A percentile compares a stretch with the other conserved stretches of the same genome.
These are phyloP conservation scores for Hypothenemus hampei DNA, from an alignment of 1,140 invertebrate genomes.

Conservation along the genomic window DNA sequence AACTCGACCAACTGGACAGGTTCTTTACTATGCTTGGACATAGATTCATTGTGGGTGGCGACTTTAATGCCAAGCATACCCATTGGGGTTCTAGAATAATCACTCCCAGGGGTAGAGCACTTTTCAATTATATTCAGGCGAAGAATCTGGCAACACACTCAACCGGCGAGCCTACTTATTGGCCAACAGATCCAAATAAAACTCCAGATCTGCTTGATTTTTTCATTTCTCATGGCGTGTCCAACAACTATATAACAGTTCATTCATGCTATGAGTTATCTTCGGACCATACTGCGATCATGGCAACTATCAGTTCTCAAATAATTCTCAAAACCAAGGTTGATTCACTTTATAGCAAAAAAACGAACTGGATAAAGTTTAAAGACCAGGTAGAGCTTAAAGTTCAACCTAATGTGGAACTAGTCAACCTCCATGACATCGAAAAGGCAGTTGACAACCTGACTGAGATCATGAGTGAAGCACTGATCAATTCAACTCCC, in stretches of 20 bases:
- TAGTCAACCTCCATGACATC: neutral
- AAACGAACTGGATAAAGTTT: neutral
- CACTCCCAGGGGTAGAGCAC: slow-evolving; percentile 36
- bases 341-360: neutral
- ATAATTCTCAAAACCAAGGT: no score
- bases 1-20: slow-evolving; percentile 27
- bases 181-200: slow-evolving; percentile 42
- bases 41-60: slow-evolving; percentile 42
- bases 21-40: slow-evolving; percentile 39
- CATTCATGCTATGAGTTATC: neutral
- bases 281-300: neutral
- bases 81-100: slow-evolving; percentile 43
- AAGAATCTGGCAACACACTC: slow-evolving; percentile 37
- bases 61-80: slow-evolving; percentile 46
- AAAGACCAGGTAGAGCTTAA: neutral
- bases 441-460: neutral
- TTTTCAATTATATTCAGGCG: slow-evolving; percentile 33
- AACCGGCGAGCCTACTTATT: slow-evolving; percentile 45
- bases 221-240: slow-evolving; percentile 6
- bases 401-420: neutral
- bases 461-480: neutral
- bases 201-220: slow-evolving; percentile 34
- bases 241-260: neutral
- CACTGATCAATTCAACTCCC: neutral
- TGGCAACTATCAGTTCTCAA: no score